Base-by-base conservation (phyloP, 2,888 invertebrate species). In the Adela reaumurella region DNA sequence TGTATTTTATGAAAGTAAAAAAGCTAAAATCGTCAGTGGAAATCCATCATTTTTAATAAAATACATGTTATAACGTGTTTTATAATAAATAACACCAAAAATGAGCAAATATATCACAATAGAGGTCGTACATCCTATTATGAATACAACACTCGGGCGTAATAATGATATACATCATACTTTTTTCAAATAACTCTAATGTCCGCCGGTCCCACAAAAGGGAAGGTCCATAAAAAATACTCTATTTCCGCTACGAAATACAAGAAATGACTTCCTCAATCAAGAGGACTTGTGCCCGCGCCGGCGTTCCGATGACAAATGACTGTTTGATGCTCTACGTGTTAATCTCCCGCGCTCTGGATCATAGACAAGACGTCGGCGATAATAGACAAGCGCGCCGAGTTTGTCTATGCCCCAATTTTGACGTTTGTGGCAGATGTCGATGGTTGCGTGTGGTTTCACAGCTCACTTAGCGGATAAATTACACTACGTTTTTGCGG, bases 261-360 rank as follows among this genome's bases (percentile, higher is more conserved):
- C 64, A 63, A 70, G 72, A 76, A 76, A 77, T 74, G 62, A 73
- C 78, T 78, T 78, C 78, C 78, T 76, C 76, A 78, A 78, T 78
- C 78, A 78, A 70, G 61, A 60, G 53, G 57, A 56, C 62, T 62
- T 43, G 59, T 59, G 61, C 58, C 29, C 47, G 55, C 46, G 28
- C 19, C 55, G 51, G 45, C 53, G 53, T 50, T 54, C 61, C 63
- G 65, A 70, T 77, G 78, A 77, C 74, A 73, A 76, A 78, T 77
- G 71, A 69, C 70, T 67, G 59, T 63, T 62, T 63, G 60, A 57
- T 58, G 59, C 65, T 65, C 68, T 59, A 72, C 70, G 63, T 67
- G 68, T 71, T 73, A 71, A 77, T 74, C 74, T 68, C 59, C 3
- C 35, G 3, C 35, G n/a, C 35, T 35, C 11, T 14, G 35, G 35